phyloP scores from a whole-genome alignment of 2,113 vertebrate species.

The Trochalopteron elliotii region DNA sequence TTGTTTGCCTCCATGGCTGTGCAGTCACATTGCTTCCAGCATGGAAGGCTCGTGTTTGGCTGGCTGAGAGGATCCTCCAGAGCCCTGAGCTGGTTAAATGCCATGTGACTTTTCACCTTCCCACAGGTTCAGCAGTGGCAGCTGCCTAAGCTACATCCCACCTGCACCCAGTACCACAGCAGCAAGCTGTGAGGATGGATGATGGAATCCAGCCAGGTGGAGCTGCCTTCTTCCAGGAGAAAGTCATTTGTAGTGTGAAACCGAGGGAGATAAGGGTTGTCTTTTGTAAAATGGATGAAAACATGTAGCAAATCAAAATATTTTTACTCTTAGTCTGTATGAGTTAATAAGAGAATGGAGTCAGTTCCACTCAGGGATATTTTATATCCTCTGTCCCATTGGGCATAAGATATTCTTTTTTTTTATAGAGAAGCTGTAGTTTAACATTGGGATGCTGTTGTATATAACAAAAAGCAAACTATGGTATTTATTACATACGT shows the following conservation, averaged over 20 bases:
- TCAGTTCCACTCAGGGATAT: neutral
- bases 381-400: neutral
- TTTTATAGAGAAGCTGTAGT: neutral
- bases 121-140: neutral
- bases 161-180: neutral
- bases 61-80: neutral
- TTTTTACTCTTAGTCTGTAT: neutral
- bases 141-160: neutral
- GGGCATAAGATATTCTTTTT: neutral
- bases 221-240: neutral
- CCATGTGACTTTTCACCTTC: neutral
- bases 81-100: neutral
- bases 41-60: neutral
- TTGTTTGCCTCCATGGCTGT: neutral
- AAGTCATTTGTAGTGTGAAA: neutral
- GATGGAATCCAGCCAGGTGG: neutral
- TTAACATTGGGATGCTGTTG: neutral
- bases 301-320: neutral
- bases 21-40: neutral
- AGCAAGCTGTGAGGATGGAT: neutral
- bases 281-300: neutral
- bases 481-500: neutral
- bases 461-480: neutral
- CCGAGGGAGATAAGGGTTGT: neutral
- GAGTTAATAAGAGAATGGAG: neutral